Evolutionary conservation across 53 echinoderm and acorn worm genomes (phyloP).

Genomic region (Stichopus horrens): DNA sequence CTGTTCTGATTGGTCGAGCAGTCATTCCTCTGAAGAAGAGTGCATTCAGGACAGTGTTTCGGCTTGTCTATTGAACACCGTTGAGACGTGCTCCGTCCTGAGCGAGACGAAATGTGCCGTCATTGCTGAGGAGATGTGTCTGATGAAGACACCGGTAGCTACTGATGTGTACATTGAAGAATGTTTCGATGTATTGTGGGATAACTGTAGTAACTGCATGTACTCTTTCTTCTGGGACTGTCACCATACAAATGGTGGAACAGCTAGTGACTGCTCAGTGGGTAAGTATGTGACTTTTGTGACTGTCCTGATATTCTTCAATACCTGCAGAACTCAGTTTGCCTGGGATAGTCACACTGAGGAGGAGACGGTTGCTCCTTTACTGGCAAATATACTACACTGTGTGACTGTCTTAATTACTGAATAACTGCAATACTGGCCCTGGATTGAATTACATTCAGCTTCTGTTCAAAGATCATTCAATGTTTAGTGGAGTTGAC

Average conservation of each 20-base stretch:
- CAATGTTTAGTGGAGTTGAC: too few relatives aligned
- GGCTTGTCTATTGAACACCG: not conserved
- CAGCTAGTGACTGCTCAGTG: conserved; percentile 5
- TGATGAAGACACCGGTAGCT: not conserved
- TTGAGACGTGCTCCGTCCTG: not conserved
- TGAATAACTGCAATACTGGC: too few relatives aligned
- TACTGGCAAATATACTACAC: too few relatives aligned
- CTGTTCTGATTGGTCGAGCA: not conserved
- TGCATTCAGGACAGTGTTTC: not conserved
- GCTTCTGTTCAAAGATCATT: too few relatives aligned
- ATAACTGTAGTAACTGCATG: conserved; percentile 54
- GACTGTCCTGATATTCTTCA: too few relatives aligned
- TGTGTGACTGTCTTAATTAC: too few relatives aligned
- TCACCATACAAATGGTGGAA: not conserved
- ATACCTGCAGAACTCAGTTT: too few relatives aligned
- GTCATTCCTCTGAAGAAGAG: not conserved
- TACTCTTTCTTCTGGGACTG: conserved; percentile 42
- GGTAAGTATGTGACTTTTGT: conserved; percentile 11
- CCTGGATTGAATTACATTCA: too few relatives aligned
- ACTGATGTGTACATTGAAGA: conserved; percentile 46
- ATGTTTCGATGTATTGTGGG: conserved; percentile 28
- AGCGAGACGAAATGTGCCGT: not conserved
- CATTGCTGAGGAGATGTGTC: not conserved
- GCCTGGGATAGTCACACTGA: too few relatives aligned
- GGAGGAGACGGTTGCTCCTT: too few relatives aligned